Evolutionary conservation across 2,888 invertebrate species (phyloP).

Genomic region (Phoenoteleia sp.): DNA sequence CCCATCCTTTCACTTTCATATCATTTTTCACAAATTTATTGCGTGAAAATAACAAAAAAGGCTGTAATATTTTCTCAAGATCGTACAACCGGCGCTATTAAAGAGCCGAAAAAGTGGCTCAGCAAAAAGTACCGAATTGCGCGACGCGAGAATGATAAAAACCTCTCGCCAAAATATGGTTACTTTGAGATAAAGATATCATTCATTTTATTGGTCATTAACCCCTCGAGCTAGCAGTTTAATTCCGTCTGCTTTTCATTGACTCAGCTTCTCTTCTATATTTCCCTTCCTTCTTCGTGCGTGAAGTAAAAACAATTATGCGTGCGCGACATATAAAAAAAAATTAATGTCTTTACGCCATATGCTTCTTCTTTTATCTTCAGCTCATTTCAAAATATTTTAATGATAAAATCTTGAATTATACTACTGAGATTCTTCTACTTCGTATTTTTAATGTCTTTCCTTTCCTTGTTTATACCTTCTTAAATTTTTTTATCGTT

Average conservation of each 20-base stretch:
- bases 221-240: slow-evolving; percentile 20
- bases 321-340: too few relatives aligned
- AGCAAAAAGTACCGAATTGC: slow-evolving; percentile 10
- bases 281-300: slow-evolving; percentile 5
- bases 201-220: slow-evolving; percentile 44
- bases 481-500: too few relatives aligned
- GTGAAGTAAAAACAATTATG: slow-evolving; percentile 16
- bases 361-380: too few relatives aligned
- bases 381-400: too few relatives aligned
- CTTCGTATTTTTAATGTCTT: too few relatives aligned
- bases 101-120: slow-evolving; percentile 3
- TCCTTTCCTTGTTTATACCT: too few relatives aligned
- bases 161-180: slow-evolving; percentile 26
- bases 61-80: slow-evolving; percentile 1
- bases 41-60: slow-evolving; percentile 15
- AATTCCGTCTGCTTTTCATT: slow-evolving; percentile 33
- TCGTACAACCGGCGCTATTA: background rate
- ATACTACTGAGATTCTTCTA: too few relatives aligned
- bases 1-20: slow-evolving; percentile 13
- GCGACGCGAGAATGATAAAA: slow-evolving; percentile 1
- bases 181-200: slow-evolving; percentile 33
- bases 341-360: slow-evolving; percentile 28
- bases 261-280: slow-evolving; percentile 3
- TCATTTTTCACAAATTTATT: slow-evolving; percentile 14
- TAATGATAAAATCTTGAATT: too few relatives aligned